Evolutionary conservation across 2,797 vertebrate species (phyloP), one percentile per base, ranked within the genome.

Genomic region (Masticophis lateralis): DNA sequence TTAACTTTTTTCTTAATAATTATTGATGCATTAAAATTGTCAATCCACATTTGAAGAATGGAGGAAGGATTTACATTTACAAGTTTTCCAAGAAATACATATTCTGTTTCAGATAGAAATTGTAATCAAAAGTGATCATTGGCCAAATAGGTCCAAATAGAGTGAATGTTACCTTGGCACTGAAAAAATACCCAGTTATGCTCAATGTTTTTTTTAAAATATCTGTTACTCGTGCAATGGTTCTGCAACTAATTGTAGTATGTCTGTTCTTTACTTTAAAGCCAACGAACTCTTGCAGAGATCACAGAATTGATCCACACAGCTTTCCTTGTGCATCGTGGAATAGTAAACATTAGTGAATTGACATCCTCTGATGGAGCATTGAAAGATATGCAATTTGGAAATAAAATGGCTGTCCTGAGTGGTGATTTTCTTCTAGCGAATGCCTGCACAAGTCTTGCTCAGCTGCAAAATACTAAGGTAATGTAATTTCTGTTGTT

Each of bases 371-470:
- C 98, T 0, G 98, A 99, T 11, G 99, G 99, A 28, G 98, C 98
- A 0, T 97, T 99, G 95, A 99, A 99, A 96, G 99, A 99, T 97
- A 99, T 99, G 99, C 98, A 99, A 93, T 99, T 99, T 97, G 99
- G 99, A 95, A 99, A 99, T 97, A 99, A 99, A 98, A 99, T 99
- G 98, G 99, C 99, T 3, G 97, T 99, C 95, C 95, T 99, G 96
- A 99, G 99, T 86, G 99, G 99, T 28, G 99, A 99, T 97, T 99
- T 99, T 96, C 98, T 99, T 94, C 97, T 99, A 37, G 99, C 99
- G 22, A 99, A 98, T 79, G 99, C 99, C 56, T 99, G 99, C 93
- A 99, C 98, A 0, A 99, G 98, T 95, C 97, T 99, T 88, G 99
- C 99, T 0, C 98, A 99, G 88, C 97, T 99, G 55, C 98, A 99